Evolutionary conservation across 2,797 vertebrate genomes (phyloP), one percentile per base, ranked within the genome.

Genomic region (Avahi laniger): DNA sequence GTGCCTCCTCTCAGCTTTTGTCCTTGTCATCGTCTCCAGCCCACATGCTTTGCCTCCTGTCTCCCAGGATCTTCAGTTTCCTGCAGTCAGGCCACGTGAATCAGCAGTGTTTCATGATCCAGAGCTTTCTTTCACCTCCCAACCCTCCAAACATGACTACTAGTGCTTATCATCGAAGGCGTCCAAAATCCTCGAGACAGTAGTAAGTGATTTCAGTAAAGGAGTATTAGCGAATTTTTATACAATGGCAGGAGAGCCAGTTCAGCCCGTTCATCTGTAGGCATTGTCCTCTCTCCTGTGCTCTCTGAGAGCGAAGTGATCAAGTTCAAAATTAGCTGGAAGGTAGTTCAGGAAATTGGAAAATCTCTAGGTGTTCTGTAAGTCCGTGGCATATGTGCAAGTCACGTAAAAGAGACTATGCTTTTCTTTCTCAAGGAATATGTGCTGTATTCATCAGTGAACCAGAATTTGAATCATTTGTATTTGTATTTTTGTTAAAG

Each of bases 1-100:
- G 4, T 28, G 1, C 14, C 8, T 5, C 7, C 33, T 22, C 5
- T 48, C 1, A 5, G 0, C 1, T 41, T 33, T 11, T 35, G 1
- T 12, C 30, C 15, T 50, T 43, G 15, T 81, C 30, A 46, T 72
- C 35, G 7, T 30, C 2, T 46, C 15, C 11, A 20, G 2, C 35
- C 17, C 26, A 1, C 10, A 17, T 22, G 18, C 13, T 14, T 48
- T 2, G 6, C 4, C 2, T 35, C 35, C 18, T 24, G 5, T 6
- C 48, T 72, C 15, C 9, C 2, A 30, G 8, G 4, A 52, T 4
- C 38, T 61, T 65, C n/a, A 9, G 26, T 43, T 57, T 30, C 54
- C 11, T 69, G 13, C 1, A 54, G 3, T 38, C 75, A 57, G 6
- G 5, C 12, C 59, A 18, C 10, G 43, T 18, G 18, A 30, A 35